Percentiles rank a stretch among this genome's conserved stretches.
Evolutionary conservation across 2,888 invertebrate species (phyloP).

Genomic region (Isoperla grammatica): DNA sequence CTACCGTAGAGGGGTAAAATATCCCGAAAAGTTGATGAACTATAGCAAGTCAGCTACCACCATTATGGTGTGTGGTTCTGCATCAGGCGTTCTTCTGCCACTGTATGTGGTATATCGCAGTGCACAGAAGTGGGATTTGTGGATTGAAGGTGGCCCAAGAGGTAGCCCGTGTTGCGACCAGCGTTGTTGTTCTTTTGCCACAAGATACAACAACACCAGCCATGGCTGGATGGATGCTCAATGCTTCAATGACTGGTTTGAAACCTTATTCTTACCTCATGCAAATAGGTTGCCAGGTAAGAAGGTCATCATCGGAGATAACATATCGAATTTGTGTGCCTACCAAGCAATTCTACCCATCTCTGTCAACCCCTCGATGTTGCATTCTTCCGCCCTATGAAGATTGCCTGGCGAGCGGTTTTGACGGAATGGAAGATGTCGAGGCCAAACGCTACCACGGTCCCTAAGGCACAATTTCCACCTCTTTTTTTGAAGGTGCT

Average conservation of each 20-base stretch:
- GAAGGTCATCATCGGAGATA: slow-evolving; percentile 39
- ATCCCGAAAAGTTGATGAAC: slow-evolving; percentile 33
- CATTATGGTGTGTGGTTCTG: slow-evolving; percentile 34
- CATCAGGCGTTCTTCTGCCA: slow-evolving; percentile 32
- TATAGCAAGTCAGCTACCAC: slow-evolving; percentile 30
- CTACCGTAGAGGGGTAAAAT: slow-evolving; percentile 30
- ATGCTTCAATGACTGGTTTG: slow-evolving; percentile 38
- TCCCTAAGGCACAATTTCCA: no score
- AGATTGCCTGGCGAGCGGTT: not conserved
- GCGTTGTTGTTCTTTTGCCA: slow-evolving; percentile 7
- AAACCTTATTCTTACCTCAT: slow-evolving; percentile 32
- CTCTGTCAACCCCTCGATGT: slow-evolving; percentile 35
- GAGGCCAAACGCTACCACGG: no score
- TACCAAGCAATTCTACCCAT: slow-evolving; percentile 35
- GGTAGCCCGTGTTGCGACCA: slow-evolving; percentile 6
- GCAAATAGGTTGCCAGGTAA: slow-evolving; percentile 29
- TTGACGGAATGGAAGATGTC: no score
- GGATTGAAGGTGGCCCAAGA: slow-evolving; percentile 34
- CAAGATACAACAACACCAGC: slow-evolving; percentile 31
- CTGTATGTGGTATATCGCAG: slow-evolving; percentile 35
- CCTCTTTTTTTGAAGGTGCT: no score
- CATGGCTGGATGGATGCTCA: slow-evolving; percentile 38
- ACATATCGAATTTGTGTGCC: slow-evolving; percentile 37
- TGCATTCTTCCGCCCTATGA: slow-evolving; percentile 33
- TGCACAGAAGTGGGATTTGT: slow-evolving; percentile 32